Evolutionary conservation across 2,113 vertebrate genomes (phyloP).

Genomic region (Shinisaurus crocodilurus): DNA sequence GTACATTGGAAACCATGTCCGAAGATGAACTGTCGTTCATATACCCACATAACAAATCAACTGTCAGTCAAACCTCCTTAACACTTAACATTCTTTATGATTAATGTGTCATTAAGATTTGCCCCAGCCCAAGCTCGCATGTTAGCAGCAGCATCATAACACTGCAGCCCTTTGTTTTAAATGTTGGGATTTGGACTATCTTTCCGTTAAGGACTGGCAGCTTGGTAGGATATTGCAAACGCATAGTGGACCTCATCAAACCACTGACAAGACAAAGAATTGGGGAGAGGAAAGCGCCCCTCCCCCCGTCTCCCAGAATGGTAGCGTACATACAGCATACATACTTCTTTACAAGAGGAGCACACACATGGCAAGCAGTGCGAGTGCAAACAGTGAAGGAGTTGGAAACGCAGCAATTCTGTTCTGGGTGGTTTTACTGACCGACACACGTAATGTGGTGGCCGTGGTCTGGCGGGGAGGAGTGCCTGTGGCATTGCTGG

Average conservation of each 20-base stretch:
- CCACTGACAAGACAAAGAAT: background rate
- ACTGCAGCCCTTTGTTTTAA: background rate
- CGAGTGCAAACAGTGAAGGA: background rate
- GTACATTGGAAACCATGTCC: background rate
- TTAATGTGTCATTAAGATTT: too few species aligned
- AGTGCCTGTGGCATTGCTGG: rapidly evolving
- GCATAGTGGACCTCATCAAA: too few species aligned
- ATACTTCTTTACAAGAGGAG: background rate
- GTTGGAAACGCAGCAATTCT: background rate
- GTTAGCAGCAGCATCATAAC: background rate
- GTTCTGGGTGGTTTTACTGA: background rate
- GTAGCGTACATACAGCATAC: too few species aligned
- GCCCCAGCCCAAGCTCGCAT: too few species aligned
- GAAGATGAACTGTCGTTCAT: background rate
- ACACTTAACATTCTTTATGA: background rate
- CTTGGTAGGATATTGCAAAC: background rate
- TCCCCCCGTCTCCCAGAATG: background rate
- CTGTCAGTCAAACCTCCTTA: background rate
- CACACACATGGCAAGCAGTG: background rate
- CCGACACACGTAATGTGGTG: background rate
- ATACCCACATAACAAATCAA: background rate
- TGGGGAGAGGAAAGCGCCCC: background rate
- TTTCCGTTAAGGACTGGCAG: background rate
- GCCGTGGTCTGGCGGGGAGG: background rate
- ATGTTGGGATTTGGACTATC: background rate